Conservation (phyloP, 1,140 invertebrate genomes). For the Lutraria rhynchaena region DNA sequence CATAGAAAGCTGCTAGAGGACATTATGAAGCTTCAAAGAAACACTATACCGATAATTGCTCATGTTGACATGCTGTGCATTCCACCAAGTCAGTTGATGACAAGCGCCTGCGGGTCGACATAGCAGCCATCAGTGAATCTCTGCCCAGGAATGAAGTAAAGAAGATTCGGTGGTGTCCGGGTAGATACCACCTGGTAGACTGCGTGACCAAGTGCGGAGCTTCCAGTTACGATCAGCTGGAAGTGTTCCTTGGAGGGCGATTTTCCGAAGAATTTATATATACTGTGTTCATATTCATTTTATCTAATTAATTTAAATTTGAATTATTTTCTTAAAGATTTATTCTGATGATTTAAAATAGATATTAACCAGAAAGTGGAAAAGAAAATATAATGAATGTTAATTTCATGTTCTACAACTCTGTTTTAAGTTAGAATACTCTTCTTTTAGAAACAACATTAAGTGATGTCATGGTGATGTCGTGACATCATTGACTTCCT, state of each 20-base stretch:
- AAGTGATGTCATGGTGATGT: no score
- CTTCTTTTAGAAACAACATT: no score
- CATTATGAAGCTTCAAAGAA: background rate
- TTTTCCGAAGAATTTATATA: conserved; percentile 31
- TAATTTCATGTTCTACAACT: conserved; percentile 14
- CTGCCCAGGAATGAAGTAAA: conserved; percentile 36
- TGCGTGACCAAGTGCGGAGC: conserved; percentile 39
- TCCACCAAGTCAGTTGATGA: no score
- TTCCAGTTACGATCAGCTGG: conserved; percentile 23
- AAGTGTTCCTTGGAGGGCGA: conserved; percentile 19
- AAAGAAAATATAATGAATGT: no score
- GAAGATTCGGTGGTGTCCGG: no score
- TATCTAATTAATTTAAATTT: no score
- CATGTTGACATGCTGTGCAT: conserved; percentile 63
- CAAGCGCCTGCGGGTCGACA: no score
- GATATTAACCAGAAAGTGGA: background rate
- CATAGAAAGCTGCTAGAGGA: conserved; percentile 30
- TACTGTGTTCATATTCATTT: conserved; percentile 12
- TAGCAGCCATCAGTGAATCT: conserved; percentile 56
- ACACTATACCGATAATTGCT: conserved; percentile 49
- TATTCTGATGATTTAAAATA: background rate
- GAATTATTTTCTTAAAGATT: background rate
- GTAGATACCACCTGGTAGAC: conserved; percentile 36
- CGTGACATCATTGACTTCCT: no score
- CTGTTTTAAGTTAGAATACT: no score